Percentiles rank a stretch among this genome's conserved stretches.
Evolutionary conservation across 2,797 vertebrate species (phyloP).

Genomic region (Mycteria americana): DNA sequence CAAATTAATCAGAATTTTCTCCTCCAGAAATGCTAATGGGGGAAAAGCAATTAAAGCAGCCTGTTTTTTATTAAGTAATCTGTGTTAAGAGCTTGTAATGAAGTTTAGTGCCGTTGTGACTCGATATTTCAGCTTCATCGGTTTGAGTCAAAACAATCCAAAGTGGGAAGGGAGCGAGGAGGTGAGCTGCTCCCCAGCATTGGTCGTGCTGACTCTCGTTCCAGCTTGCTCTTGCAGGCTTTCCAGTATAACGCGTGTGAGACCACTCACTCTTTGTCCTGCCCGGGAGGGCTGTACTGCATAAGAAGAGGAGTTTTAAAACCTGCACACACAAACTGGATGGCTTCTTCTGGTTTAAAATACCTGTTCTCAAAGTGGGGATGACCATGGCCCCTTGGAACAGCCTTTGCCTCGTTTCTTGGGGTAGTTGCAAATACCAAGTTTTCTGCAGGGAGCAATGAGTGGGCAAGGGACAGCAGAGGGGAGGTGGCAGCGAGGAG

Average conservation of each 20-base stretch:
- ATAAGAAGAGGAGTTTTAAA: neutral
- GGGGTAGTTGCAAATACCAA: neutral
- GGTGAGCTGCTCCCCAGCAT: constrained; percentile 41
- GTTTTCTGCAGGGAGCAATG: neutral
- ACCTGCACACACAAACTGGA: neutral
- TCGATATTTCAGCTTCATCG: constrained; percentile 77
- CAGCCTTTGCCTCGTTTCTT: neutral
- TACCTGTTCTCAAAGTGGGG: neutral
- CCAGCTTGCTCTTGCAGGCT: neutral
- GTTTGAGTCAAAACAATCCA: constrained; percentile 77
- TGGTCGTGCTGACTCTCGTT: neutral
- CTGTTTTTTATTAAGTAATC: constrained; percentile 80
- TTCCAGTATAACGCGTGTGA: neutral
- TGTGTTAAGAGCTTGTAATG: constrained; percentile 80
- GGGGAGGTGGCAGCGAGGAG: neutral
- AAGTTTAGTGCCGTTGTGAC: constrained; percentile 78
- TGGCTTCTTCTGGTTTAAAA: neutral
- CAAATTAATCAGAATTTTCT: constrained; percentile 77
- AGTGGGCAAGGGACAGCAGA: neutral
- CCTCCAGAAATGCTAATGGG: constrained; percentile 77
- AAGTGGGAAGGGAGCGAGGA: constrained; percentile 59
- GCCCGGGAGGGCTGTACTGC: neutral
- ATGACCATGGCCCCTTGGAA: neutral
- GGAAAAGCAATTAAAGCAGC: constrained; percentile 93
- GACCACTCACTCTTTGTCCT: neutral